Conservation (phyloP, 2,113 vertebrate species). For the Trochalopteron elliotii region DNA sequence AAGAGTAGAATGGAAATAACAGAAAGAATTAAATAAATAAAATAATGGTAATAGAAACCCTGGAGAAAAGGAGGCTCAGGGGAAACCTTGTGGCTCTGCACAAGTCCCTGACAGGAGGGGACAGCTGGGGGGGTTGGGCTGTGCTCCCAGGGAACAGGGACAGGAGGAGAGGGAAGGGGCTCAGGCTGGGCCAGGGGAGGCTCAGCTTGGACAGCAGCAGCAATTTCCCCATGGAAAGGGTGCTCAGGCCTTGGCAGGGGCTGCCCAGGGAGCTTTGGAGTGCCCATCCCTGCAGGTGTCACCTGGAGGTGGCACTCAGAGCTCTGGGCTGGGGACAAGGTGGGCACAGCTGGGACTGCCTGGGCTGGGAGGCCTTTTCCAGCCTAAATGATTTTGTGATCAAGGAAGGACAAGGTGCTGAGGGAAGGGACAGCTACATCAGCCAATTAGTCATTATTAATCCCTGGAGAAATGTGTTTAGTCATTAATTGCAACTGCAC, state of each 20-base stretch:
- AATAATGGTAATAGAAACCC: neutral
- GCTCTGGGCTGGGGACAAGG: neutral
- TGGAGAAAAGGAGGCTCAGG: neutral
- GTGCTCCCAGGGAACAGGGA: neutral
- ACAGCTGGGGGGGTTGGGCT: neutral
- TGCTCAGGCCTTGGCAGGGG: neutral
- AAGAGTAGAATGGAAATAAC: neutral
- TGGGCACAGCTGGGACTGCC: neutral
- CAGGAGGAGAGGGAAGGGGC: neutral
- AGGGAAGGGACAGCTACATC: neutral
- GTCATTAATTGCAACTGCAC: neutral
- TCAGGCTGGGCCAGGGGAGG: neutral
- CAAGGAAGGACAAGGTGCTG: neutral
- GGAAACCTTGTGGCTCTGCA: neutral
- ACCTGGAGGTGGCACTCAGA: neutral
- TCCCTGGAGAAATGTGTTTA: neutral
- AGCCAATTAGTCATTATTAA: neutral
- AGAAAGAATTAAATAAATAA: neutral
- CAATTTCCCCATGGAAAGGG: neutral
- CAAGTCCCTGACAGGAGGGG: neutral
- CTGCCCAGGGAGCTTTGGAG: neutral
- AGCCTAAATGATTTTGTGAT: rapidly evolving
- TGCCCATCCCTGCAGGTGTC: neutral
- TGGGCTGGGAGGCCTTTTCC: neutral
- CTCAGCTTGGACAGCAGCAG: neutral